Conservation (phyloP, 2,113 vertebrate species). For the Dipodomys stephensi region DNA sequence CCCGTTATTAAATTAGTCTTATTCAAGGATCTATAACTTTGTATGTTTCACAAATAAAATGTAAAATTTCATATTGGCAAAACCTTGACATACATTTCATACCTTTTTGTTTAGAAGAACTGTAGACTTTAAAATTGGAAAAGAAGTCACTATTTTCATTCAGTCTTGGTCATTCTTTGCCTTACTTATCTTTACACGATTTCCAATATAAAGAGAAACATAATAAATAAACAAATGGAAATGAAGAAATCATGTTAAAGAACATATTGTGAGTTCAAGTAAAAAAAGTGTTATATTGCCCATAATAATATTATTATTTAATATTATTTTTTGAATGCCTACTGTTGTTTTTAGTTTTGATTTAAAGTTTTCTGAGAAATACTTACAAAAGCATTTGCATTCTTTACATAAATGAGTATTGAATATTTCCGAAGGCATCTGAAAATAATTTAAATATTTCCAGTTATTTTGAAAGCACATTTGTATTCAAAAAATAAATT, state of each 20-base stretch:
- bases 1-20: not conserved
- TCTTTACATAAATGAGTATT: not conserved
- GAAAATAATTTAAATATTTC: not conserved
- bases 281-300: not conserved
- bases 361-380: slow-evolving; percentile 29
- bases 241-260: not conserved
- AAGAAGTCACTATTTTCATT: not conserved
- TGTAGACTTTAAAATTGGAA: slow-evolving; percentile 8
- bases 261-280: not conserved
- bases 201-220: not conserved
- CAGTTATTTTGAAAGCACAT: not conserved
- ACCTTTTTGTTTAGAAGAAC: slow-evolving; percentile 18
- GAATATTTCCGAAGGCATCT: not conserved
- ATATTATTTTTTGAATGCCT: not conserved
- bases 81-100: slow-evolving; percentile 13
- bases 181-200: not conserved
- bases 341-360: not conserved
- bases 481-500: slow-evolving; percentile 45
- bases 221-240: not conserved
- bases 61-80: slow-evolving; percentile 12
- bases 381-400: not conserved
- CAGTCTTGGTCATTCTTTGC: not conserved
- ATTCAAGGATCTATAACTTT: not conserved
- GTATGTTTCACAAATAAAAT: slow-evolving; percentile 12
- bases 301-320: too few species aligned